Conservation (phyloP, 2,113 vertebrate species). For the Podarcis raffonei region DNA sequence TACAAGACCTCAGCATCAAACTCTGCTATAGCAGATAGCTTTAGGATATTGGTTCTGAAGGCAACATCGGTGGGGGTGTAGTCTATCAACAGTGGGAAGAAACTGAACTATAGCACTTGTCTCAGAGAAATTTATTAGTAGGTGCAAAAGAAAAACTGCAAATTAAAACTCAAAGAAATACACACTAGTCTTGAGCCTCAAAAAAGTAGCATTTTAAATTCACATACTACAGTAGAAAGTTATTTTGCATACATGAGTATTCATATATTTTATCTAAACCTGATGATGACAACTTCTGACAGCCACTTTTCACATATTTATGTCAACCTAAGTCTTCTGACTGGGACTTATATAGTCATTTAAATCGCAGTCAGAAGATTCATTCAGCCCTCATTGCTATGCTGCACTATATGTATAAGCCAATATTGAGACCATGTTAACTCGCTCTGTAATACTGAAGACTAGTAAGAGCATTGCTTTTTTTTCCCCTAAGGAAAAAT, state of each 20-base stretch:
- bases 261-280: neutral
- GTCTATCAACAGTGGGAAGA: neutral
- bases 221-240: neutral
- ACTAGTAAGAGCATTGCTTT: too few relatives aligned
- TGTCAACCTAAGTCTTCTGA: too few relatives aligned
- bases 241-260: neutral
- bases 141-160: neutral
- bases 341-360: too few relatives aligned
- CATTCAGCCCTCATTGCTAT: too few relatives aligned
- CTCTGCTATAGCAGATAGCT: slow-evolving; percentile 7
- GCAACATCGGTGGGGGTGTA: neutral
- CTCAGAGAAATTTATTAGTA: neutral
- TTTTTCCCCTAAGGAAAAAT: too few relatives aligned
- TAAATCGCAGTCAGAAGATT: too few relatives aligned
- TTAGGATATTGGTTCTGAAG: slow-evolving; percentile 19
- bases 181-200: neutral
- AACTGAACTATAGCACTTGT: slow-evolving; percentile 17
- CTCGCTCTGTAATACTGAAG: too few relatives aligned
- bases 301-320: too few relatives aligned
- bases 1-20: neutral
- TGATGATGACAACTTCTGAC: neutral
- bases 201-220: neutral
- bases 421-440: too few relatives aligned
- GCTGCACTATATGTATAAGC: too few relatives aligned
- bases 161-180: neutral